phyloP scores from a whole-genome alignment of 2,113 vertebrate species.

The Prinia subflava region DNA sequence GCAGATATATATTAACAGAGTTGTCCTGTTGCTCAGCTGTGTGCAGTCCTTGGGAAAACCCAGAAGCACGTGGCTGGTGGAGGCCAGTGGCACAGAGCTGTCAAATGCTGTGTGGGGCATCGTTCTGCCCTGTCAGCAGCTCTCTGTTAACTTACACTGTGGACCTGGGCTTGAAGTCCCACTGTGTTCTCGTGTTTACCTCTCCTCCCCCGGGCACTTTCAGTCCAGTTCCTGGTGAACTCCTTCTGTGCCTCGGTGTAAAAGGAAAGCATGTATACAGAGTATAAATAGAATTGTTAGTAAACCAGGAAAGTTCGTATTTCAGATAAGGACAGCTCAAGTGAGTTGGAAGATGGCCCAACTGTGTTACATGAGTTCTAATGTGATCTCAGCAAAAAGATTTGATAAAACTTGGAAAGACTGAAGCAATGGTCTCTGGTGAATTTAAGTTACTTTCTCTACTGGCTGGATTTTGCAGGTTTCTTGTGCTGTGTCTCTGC shows the following conservation, averaged over 20 bases:
- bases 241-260: neutral
- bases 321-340: neutral
- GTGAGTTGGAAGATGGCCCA: neutral
- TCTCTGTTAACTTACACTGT: neutral
- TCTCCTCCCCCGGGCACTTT: neutral
- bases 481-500: neutral
- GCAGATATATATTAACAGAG: neutral
- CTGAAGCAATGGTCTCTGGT: neutral
- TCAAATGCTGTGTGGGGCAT: neutral
- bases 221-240: neutral
- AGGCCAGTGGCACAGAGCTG: neutral
- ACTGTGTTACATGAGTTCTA: rapidly evolving
- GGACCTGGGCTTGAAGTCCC: neutral
- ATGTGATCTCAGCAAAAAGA: neutral
- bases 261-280: neutral
- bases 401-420: neutral
- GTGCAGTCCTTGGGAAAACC: neutral
- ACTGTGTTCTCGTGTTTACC: rapidly evolving
- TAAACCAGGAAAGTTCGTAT: neutral
- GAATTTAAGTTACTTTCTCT: neutral
- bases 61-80: neutral
- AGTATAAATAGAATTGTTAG: neutral
- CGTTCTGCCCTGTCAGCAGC: neutral
- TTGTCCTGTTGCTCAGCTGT: neutral
- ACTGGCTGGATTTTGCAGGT: neutral